Conservation (phyloP, 2,797 vertebrate genomes). For the Pseudopleuronectes americanus region DNA sequence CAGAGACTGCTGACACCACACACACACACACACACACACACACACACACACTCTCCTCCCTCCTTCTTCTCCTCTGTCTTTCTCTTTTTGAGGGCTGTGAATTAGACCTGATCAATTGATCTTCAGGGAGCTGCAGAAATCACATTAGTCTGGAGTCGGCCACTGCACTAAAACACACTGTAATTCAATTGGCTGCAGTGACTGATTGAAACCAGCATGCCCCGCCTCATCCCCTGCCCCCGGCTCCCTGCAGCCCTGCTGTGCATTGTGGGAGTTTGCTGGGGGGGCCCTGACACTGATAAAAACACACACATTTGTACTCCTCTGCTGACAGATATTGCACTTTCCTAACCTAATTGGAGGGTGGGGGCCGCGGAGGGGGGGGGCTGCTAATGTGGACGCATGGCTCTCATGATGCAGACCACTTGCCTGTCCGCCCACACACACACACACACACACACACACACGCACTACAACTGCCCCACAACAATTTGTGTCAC, state of each 20-base stretch:
- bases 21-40: too few species aligned
- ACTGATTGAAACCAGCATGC: conserved; percentile 95
- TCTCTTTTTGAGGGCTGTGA: conserved; percentile 89
- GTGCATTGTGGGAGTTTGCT: conserved; percentile 82
- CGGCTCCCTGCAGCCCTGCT: conserved; percentile 38
- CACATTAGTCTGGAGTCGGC: conserved; percentile 99
- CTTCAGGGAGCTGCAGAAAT: conserved; percentile 98
- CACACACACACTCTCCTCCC: conserved; percentile 4
- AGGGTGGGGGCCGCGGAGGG: conserved; percentile 67
- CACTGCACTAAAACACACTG: conserved; percentile 97
- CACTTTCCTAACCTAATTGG: conserved; percentile 96
- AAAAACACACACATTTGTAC: conserved; percentile 98
- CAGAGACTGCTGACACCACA: conserved; percentile 31
- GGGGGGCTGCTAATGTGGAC: conserved; percentile 89
- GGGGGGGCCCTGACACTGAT: conserved; percentile 86
- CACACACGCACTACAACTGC: conserved; percentile 10
- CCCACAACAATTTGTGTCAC: conserved; percentile 72
- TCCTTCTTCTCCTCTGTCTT: conserved; percentile 48
- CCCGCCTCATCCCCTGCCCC: conserved; percentile 71
- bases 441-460: conserved; percentile 33
- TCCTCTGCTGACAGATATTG: conserved; percentile 99
- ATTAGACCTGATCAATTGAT: conserved; percentile 99
- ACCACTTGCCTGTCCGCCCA: conserved; percentile 71
- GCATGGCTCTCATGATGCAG: conserved; percentile 90
- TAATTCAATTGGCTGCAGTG: conserved; percentile 98